Evolutionary conservation across 2,888 invertebrate genomes (phyloP).

Genomic region (Xestobium rufovillosum): DNA sequence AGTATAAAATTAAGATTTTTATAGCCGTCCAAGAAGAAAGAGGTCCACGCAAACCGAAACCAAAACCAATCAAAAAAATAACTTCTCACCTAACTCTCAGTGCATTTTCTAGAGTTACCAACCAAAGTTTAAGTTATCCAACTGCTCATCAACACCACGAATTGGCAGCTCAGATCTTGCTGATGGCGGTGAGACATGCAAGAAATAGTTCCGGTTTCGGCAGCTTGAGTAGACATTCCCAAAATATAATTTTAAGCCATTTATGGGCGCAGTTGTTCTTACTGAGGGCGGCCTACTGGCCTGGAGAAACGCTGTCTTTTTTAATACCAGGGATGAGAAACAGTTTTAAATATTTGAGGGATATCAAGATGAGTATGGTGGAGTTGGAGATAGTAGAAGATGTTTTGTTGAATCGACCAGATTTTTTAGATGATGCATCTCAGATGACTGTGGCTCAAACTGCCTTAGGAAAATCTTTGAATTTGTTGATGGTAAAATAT

Average conservation of each 20-base stretch:
- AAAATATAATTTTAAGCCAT: constrained; percentile 49
- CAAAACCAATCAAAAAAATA: constrained; percentile 13
- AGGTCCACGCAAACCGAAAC: constrained; percentile 58
- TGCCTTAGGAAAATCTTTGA: constrained; percentile 25
- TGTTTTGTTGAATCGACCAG: constrained; percentile 35
- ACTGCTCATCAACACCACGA: constrained; percentile 43
- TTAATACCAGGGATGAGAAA: constrained; percentile 33
- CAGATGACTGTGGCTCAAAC: constrained; percentile 26
- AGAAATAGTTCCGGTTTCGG: constrained; percentile 50
- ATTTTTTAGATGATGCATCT: constrained; percentile 31
- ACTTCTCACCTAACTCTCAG: constrained; percentile 6
- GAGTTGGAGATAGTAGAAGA: constrained; percentile 36
- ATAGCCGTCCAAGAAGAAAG: constrained; percentile 78
- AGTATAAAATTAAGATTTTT: constrained; percentile 15
- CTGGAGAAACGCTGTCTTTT: constrained; percentile 42
- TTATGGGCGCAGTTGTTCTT: constrained; percentile 55
- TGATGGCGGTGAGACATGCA: constrained; percentile 50
- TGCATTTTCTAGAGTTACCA: constrained; percentile 11
- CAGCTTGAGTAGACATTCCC: constrained; percentile 43
- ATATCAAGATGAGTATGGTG: constrained; percentile 27
- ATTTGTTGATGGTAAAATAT: constrained; percentile 13
- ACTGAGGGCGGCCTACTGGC: constrained; percentile 51
- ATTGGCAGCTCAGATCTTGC: constrained; percentile 52
- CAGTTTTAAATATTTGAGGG: constrained; percentile 25
- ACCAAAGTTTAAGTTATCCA: constrained; percentile 11